Conservation (phyloP, 2,888 invertebrate species). For the Agonopterix arenella region DNA sequence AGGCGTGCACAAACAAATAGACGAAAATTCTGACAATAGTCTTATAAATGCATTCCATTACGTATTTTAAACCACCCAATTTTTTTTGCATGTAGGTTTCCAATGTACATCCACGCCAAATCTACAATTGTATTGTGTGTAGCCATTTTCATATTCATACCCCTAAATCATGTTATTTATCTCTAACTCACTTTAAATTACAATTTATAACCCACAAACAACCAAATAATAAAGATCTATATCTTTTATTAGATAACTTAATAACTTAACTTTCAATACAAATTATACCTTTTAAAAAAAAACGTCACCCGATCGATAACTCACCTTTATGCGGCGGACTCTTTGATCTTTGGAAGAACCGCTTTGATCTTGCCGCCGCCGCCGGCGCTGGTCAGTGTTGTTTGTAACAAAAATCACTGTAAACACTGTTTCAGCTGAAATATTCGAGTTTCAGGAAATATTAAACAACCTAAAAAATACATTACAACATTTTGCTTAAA, state of each 20-base stretch:
- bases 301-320: conserved; percentile 21
- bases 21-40: too few relatives aligned
- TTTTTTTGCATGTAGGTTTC: too few relatives aligned
- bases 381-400: conserved; percentile 49
- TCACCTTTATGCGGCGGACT: conserved; percentile 25
- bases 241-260: conserved; percentile 7
- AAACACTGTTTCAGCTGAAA: conserved; percentile 38
- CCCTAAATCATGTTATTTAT: too few relatives aligned
- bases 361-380: conserved; percentile 40
- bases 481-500: neutral
- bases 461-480: conserved; percentile 1
- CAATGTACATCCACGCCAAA: too few relatives aligned
- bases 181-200: too few relatives aligned
- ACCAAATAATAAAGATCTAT: conserved; percentile 3
- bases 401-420: conserved; percentile 41
- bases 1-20: too few relatives aligned
- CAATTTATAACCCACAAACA: conserved; percentile 2
- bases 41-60: too few relatives aligned
- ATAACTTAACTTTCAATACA: conserved; percentile 6
- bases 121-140: too few relatives aligned
- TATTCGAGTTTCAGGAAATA: conserved; percentile 17
- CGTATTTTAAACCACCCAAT: too few relatives aligned
- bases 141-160: too few relatives aligned
- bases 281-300: conserved; percentile 22
- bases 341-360: conserved; percentile 46